These are phyloP conservation scores for Catostylus mosaicus DNA, from an alignment of 30 jellyfish, hydroid and myxozoan genomes.

Conservation along the genomic window DNA sequence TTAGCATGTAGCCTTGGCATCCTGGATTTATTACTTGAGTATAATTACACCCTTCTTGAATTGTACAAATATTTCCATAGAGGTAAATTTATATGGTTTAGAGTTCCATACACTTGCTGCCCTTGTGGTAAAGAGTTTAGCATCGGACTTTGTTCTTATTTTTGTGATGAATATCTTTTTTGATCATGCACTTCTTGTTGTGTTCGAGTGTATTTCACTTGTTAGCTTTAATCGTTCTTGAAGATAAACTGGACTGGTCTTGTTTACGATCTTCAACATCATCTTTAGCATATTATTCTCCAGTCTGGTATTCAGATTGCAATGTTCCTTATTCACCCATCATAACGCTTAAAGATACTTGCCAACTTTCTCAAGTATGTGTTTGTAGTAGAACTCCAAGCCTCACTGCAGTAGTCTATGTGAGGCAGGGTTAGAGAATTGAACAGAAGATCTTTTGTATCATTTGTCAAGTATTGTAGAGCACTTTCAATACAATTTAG, in stretches of 20 bases:
- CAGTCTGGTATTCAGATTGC: conserved; percentile 10
- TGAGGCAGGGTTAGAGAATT: conserved; percentile 6
- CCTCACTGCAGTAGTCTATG: conserved; percentile 40
- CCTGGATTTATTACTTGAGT: background rate
- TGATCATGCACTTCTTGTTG: conserved; percentile 20
- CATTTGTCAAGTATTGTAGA: conserved; percentile 1
- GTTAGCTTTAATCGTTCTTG: conserved; percentile 44
- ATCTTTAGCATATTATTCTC: conserved; percentile 26
- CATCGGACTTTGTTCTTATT: conserved; percentile 20
- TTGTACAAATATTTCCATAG: background rate
- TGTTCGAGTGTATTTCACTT: conserved; percentile 40
- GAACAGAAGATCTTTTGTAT: background rate
- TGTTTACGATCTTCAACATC: conserved; percentile 17
- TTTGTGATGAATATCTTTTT: background rate
- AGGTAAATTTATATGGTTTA: background rate
- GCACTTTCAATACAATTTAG: too few species aligned
- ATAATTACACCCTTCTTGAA: background rate
- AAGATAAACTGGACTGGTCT: conserved; percentile 34
- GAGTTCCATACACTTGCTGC: conserved; percentile 10
- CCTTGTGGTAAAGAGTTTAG: conserved; percentile 14
- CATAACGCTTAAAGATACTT: background rate
- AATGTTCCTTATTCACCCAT: background rate
- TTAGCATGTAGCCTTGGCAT: background rate
- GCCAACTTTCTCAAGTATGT: conserved; percentile 4
- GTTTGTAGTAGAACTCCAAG: conserved; percentile 21